Conservation (phyloP, 2,113 vertebrate genomes). For the Equus quagga region DNA sequence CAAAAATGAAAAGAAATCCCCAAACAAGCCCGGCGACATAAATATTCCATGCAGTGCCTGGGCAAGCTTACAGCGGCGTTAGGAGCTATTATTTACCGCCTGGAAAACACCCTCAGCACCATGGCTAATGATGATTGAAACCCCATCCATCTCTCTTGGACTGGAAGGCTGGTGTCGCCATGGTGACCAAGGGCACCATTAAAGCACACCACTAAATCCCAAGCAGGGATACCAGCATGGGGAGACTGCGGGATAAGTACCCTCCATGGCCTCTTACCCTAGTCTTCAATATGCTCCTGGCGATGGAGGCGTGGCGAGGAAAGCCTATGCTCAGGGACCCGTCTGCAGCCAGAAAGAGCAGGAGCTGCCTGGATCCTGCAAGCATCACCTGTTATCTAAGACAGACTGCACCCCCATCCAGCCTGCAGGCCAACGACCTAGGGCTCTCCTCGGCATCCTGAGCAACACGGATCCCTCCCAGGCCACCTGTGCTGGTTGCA, state of each 20-base stretch:
- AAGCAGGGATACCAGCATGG: neutral
- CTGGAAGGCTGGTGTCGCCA: conserved; percentile 41
- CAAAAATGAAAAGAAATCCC: conserved; percentile 50
- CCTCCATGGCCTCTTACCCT: neutral
- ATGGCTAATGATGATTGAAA: conserved; percentile 66
- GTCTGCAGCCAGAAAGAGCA: neutral
- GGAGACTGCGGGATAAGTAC: neutral
- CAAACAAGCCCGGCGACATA: conserved; percentile 18
- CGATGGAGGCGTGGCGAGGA: neutral
- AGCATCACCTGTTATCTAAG: neutral
- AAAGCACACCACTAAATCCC: neutral
- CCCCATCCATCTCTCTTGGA: conserved; percentile 58
- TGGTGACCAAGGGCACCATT: neutral
- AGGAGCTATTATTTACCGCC: conserved; percentile 46
- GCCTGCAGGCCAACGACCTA: neutral
- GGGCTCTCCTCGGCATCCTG: neutral
- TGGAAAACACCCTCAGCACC: conserved; percentile 38
- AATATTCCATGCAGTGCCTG: conserved; percentile 35
- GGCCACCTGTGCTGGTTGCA: neutral
- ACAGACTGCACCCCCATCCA: neutral
- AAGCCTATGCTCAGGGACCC: neutral
- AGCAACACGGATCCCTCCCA: neutral
- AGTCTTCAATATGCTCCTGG: fast-evolving
- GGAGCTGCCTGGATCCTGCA: neutral
- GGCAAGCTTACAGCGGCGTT: conserved; percentile 21